Conservation (phyloP, 1,140 invertebrate species). For the Cherax destructor region DNA sequence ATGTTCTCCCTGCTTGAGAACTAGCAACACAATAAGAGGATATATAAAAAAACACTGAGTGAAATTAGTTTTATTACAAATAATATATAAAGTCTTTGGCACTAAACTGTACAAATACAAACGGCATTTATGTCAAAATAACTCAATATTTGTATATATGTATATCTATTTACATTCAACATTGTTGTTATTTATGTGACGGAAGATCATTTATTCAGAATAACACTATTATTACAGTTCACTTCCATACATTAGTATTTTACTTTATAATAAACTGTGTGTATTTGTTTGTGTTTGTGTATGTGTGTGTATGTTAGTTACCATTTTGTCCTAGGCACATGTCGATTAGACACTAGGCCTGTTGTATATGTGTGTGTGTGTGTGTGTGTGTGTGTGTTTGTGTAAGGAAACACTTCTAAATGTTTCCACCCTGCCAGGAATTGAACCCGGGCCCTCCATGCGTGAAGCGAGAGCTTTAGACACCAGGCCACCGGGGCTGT, state of each 20-base stretch:
- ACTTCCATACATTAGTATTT: not conserved
- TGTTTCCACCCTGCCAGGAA: too few species aligned
- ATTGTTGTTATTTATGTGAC: constrained; percentile 19
- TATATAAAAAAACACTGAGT: not conserved
- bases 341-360: too few species aligned
- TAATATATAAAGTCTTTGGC: constrained; percentile 66
- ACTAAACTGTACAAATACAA: constrained; percentile 68
- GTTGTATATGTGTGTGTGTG: not conserved
- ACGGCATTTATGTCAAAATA: constrained; percentile 57
- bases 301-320: not conserved
- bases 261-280: not conserved
- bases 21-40: not conserved
- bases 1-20: too few species aligned
- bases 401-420: too few species aligned
- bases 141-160: constrained; percentile 52
- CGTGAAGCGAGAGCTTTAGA: too few species aligned
- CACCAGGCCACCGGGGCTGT: too few species aligned
- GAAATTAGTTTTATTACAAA: constrained; percentile 60
- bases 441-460: too few species aligned
- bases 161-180: constrained; percentile 4
- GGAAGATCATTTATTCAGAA: constrained; percentile 24
- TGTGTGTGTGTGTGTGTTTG: not conserved
- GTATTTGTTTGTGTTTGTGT: not conserved
- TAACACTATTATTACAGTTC: not conserved
- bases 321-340: too few species aligned